Evolutionary conservation across 2,888 invertebrate genomes (phyloP), one percentile per base, ranked within the genome.

Genomic region (Eristalis pertinax): DNA sequence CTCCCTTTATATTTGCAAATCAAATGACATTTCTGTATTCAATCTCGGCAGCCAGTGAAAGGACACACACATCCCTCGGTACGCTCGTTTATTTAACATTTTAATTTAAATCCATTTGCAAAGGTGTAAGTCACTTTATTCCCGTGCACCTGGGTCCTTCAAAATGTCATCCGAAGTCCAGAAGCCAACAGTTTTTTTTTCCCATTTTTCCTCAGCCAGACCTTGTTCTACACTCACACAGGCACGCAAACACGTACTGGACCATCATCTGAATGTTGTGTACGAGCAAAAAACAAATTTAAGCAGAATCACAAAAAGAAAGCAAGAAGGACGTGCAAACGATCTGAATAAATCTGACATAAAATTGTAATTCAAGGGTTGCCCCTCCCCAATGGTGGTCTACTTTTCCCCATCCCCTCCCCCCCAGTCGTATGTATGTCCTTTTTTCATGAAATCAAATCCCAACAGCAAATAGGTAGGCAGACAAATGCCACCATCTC

Each of bases 281-380:
- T 13, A 35, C n/a, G 22, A 58, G 76, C 26, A 77, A 50, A n/a
- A 79, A n/a, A 64, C 41, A 56, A 80, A 72, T 63, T 26, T 32
- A 72, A 67, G n/a, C 24, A 38, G 64, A 60, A 32, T 43, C 22
- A 32, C 26, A 15, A 24, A 63, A 62, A 69, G 26, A 68, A 62
- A n/a, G 67, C 63, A 79, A 79, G 79, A 73, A 65, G 65, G 69
- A 87, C 72, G 76, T 84, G 87, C 84, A 84, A 87, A 87, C 87
- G 73, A 80, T 87, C 58, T 84, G 84, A 87, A 87, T 87, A 87
- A 87, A 87, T 84, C 76, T 80, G 76, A 84, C 87, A 84, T 84
- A 60, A 87, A 87, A 84, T 87, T 84, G 72, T 79, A 76, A 87
- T 87, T 87, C 87, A 84, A 87, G 73, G 50, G 64, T 76, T 72